Evolutionary conservation across 2,113 vertebrate species (phyloP), one percentile per base, ranked within the genome.

Genomic region (Plestiodon gilberti): DNA sequence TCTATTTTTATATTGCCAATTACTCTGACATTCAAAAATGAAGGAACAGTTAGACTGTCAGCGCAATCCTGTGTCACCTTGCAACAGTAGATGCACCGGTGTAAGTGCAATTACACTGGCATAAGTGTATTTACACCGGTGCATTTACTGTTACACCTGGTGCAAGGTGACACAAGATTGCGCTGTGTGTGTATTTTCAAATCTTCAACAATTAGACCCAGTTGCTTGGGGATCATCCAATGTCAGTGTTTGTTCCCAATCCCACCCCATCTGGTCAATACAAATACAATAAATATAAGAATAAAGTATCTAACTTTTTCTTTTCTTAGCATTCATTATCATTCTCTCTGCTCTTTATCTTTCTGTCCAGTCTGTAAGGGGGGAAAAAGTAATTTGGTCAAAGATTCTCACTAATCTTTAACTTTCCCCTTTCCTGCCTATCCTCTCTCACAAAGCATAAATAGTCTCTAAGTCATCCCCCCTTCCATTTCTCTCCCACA

Each of bases 371-470:
- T 28, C 52, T 38, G 61, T 2, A 52, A 48, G 18, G n/a, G 11
- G n/a, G 7, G 20, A 25, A 67, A 64, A 28, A 48, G 83, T 77
- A 75, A 64, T 69, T 65, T 22, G 0, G 18, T 43, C 52, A 33
- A 5, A 87, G 17, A 65, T 15, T 81, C 14, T 38, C 0, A 0
- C 0, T n/a, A 23, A 52, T 77, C 55, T 55, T 38, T 33, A 20
- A 20, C 20, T 2, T 80, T 86, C 85, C 5, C 15, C 22, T 2
- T 40, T n/a, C 7, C 10, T 22, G n/a, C 1, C 70, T 84, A 22
- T 52, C 30, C 2, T 11, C 69, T 90, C 84, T 35, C 6, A n/a
- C 65, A 15, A 71, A 40, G 86, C 83, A 84, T 35, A 30, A 84
- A 23, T 10, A 25, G 0, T 38, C 33, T 74, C 48, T 75, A 33